phyloP scores from a whole-genome alignment of 2,888 invertebrate species.

The Tanytarsus gracilentus region DNA sequence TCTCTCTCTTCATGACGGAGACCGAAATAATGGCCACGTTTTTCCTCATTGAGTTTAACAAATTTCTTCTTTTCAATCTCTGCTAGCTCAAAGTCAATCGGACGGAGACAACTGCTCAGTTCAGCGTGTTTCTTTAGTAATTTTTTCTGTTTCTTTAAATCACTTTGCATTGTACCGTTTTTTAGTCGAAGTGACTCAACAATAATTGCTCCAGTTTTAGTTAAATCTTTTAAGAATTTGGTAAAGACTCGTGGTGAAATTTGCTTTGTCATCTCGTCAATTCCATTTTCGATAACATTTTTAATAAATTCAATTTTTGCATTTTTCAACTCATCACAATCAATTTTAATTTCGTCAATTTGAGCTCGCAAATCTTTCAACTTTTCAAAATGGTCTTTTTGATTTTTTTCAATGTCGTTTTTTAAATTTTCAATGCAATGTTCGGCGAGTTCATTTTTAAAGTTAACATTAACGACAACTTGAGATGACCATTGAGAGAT shows the following conservation, averaged over 20 bases:
- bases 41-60: too few species aligned
- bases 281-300: conserved; percentile 38
- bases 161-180: conserved; percentile 44
- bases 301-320: conserved; percentile 44
- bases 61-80: too few species aligned
- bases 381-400: too few species aligned
- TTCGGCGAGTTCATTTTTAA: too few species aligned
- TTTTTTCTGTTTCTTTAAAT: conserved; percentile 31
- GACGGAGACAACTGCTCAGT: too few species aligned
- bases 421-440: not conserved
- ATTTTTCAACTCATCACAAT: conserved; percentile 44
- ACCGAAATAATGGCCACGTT: too few species aligned
- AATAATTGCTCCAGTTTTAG: conserved; percentile 43
- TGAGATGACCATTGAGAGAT: too few species aligned
- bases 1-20: too few species aligned
- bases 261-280: conserved; percentile 43
- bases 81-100: too few species aligned
- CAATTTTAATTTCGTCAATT: conserved; percentile 46
- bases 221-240: conserved; percentile 49
- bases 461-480: too few species aligned
- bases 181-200: conserved; percentile 42
- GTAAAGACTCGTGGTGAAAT: conserved; percentile 45
- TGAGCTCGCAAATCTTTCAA: conserved; percentile 39
- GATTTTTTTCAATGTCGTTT: not conserved
- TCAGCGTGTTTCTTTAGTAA: too few species aligned